Evolutionary conservation across 2,888 invertebrate genomes (phyloP).

Genomic region (Syritta pipiens): DNA sequence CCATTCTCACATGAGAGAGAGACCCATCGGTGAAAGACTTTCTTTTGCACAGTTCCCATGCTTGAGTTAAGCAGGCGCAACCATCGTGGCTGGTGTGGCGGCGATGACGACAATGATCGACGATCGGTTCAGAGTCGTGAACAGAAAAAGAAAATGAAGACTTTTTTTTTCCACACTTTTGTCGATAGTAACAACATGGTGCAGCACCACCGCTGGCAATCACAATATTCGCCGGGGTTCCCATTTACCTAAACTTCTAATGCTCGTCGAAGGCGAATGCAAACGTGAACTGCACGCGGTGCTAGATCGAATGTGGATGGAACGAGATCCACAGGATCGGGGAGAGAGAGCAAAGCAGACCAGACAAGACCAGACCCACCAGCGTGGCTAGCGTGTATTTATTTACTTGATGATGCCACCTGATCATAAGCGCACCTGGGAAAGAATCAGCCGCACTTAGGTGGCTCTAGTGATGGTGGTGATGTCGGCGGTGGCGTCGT

Average conservation of each 20-base stretch:
- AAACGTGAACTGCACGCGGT: constrained; percentile 2
- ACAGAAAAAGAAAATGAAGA: constrained; percentile 9
- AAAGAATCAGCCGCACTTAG: constrained; percentile 15
- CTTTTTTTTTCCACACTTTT: constrained; percentile 43
- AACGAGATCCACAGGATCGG: constrained; percentile 17
- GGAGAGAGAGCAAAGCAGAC: neutral
- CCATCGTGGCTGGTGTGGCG: neutral
- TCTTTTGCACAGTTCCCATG: constrained; percentile 69
- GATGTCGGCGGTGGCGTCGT: neutral
- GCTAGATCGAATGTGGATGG: neutral
- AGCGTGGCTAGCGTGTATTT: constrained; percentile 26
- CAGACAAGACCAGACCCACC: too few relatives aligned
- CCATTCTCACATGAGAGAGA: constrained; percentile 48
- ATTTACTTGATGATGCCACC: constrained; percentile 51
- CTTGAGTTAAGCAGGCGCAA: constrained; percentile 16
- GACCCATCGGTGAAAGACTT: constrained; percentile 68
- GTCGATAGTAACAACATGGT: constrained; percentile 30
- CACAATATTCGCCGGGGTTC: constrained; percentile 33
- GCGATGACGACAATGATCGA: constrained; percentile 50
- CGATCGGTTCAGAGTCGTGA: constrained; percentile 51
- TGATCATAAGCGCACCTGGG: constrained; percentile 54
- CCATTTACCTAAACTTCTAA: constrained; percentile 55
- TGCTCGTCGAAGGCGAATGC: constrained; percentile 14
- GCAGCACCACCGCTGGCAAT: constrained; percentile 24
- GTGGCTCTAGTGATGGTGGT: neutral